Conservation (phyloP, 2,113 vertebrate genomes). For the Columbina picui region DNA sequence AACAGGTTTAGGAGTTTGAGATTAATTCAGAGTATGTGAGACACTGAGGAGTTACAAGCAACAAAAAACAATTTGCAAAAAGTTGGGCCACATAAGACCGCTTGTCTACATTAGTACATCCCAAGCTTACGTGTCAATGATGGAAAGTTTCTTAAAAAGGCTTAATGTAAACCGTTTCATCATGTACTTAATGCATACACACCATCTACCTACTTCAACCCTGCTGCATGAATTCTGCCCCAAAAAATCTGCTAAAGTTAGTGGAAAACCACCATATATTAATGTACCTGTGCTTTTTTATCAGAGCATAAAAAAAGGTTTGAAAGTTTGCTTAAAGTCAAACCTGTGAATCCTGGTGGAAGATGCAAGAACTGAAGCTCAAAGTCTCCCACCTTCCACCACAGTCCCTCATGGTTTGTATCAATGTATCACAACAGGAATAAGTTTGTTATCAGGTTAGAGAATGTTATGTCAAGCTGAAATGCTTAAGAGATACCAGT, state of each 20-base stretch:
- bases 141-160: neutral
- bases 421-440: accelerated
- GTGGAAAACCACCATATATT: neutral
- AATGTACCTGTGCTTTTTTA: neutral
- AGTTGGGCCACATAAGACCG: neutral
- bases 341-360: neutral
- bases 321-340: neutral
- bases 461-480: neutral
- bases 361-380: neutral
- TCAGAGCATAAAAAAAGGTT: neutral
- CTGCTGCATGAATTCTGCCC: neutral
- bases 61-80: neutral
- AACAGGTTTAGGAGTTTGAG: neutral
- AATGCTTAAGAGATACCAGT: neutral
- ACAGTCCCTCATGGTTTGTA: accelerated
- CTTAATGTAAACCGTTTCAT: neutral
- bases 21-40: neutral
- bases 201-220: neutral
- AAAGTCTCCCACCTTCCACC: neutral
- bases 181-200: accelerated
- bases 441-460: neutral
- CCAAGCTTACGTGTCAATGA: neutral
- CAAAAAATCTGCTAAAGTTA: neutral
- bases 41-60: neutral
- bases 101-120: accelerated